Base-by-base conservation (phyloP, 2,113 vertebrate genomes). In the Girardinichthys multiradiatus region DNA sequence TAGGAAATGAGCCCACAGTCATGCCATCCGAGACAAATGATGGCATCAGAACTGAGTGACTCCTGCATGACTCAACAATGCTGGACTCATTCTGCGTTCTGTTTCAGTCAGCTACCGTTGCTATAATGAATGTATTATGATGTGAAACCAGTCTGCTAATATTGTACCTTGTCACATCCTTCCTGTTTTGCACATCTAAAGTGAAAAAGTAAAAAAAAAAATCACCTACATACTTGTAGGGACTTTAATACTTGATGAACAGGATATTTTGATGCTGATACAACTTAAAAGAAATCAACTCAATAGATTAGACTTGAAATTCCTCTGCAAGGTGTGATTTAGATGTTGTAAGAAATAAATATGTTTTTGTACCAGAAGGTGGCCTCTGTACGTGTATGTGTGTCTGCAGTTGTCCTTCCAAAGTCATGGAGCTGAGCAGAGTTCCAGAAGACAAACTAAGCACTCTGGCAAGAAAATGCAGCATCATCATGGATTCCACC, bases 1-100 rank as follows among this genome's bases (percentile, higher is more conserved):
- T 92, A 90, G 82, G 80, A 86, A 91, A 94, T 92, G 67, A 91
- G 81, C 85, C 76, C 58, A 57, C 65, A 29, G 57, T 33, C 61
- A 35, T 30, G 30, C 70, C 71, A 60, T 62, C 58, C 70, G 80
- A 82, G 85, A 91, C 74, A 72, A 84, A 87, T 45, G 42, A 57
- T 61, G 62, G 68, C 84, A 85, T 86, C 85, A 84, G 82, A 89
- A 75, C 72, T 42, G 76, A 68, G 86, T 64, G 67, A 45, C 71
- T 67, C 33, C 17, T 75, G 70, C 85, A 76, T 86, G 62, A 74
- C 72, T 86, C 57, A 29, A 45, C 42, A 29, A 24, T 26, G 75
- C 28, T 59, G 54, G 67, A 57, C 70, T 70, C 63, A 68, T 83
- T 81, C 48, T 42, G 35, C 75, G 74, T 86, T 86, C 54, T 31